Evolutionary conservation across 2,888 invertebrate species (phyloP), one percentile per base, ranked within the genome.

Genomic region (Dryadula phaetusa): DNA sequence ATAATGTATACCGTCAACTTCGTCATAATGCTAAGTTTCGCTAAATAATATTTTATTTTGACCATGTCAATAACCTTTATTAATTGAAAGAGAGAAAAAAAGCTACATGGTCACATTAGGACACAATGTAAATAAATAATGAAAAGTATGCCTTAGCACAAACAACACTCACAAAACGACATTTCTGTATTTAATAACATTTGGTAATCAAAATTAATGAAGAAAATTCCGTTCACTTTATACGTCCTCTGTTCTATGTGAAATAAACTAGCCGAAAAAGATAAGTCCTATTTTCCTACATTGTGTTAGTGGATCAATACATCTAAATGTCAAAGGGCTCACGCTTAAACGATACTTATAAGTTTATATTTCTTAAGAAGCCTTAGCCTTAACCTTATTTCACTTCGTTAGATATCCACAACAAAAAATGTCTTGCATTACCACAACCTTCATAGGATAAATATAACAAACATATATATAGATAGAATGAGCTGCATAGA

Each of bases 151-250:
- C n/a, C n/a, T n/a, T 49, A 20, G 7, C 4, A 56, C 16, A 22
- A n/a, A 54, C 14, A 22, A 22, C n/a, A 0, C 4, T 14, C 5
- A n/a, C n/a, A 22, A 14, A 7, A 40, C 1, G 3, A 34, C 0
- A 56, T 22, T 40, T 20, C 54, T 37, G 37, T 1, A 40, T 34
- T 8, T 37, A 8, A 56, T 37, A 56, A 16, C 46, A 56, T 56
- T 46, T 64, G 34, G 22, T 44, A 54, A 64, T 34, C 64, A 32
- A 54, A 10, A 20, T 56, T 22, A 8, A 25, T 18, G 4, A 46
- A 46, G 25, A 46, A 64, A 32, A 4, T 28, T 42, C 20, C 47
- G 28, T 64, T 64, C 56, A 64, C 37, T 64, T 64, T 58, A 64
- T 58, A 58, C 16, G 40, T 58, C 56, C 18, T 46, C 32, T 20